phyloP scores from a whole-genome alignment of 2,888 invertebrate genomes.

The Drosophila pegasa region DNA sequence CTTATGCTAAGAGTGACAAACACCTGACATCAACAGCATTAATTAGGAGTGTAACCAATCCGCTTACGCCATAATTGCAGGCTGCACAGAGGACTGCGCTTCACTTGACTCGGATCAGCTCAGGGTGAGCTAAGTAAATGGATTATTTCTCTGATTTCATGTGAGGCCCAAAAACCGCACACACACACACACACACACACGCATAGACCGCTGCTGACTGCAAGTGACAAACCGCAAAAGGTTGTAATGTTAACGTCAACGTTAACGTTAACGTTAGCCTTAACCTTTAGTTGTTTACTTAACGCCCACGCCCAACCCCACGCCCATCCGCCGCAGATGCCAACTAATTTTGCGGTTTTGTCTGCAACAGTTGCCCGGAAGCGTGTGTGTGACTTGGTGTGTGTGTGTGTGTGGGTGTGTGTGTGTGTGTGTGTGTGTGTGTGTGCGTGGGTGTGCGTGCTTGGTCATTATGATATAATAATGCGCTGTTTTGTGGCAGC shows the following conservation, averaged over 20 bases:
- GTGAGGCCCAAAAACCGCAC: conserved; percentile 28
- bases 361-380: conserved; percentile 65
- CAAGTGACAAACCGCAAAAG: conserved; percentile 79
- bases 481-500: conserved; percentile 63
- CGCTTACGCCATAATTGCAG: conserved; percentile 3
- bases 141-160: conserved; percentile 8
- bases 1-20: not conserved
- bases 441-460: conserved; percentile 5
- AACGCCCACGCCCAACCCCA: conserved; percentile 59
- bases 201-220: conserved; percentile 22
- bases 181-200: conserved; percentile 30
- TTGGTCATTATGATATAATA: conserved; percentile 58
- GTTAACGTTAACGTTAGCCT: conserved; percentile 54
- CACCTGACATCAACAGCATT: conserved; percentile 18
- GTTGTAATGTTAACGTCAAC: conserved; percentile 67
- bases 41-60: conserved; percentile 26
- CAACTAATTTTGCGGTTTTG: conserved; percentile 76
- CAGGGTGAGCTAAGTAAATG: conserved; percentile 32
- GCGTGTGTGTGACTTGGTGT: not conserved
- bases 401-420: no score
- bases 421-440: not conserved
- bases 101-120: conserved; percentile 8
- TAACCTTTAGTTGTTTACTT: conserved; percentile 73
- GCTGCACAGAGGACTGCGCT: not conserved
- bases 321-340: conserved; percentile 67